Percentiles rank a stretch among this genome's conserved stretches.
phyloP scores from a whole-genome alignment of 1,140 invertebrate genomes.

The Caenorhabditis tropicalis region DNA sequence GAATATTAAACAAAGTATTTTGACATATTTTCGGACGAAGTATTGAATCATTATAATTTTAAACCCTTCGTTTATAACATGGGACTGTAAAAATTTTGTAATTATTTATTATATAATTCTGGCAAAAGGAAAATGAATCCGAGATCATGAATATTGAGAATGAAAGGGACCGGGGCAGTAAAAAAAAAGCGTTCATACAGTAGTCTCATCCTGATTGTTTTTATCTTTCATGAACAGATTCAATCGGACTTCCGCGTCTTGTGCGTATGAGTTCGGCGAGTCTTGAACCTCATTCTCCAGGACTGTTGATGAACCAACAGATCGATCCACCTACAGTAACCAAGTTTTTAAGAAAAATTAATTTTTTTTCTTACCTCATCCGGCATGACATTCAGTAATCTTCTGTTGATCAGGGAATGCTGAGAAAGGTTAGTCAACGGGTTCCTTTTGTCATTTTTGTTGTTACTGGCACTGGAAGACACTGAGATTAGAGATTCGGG shows the following conservation, averaged over 20 bases:
- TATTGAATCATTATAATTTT: too few relatives aligned
- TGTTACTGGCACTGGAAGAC: conserved; percentile 49
- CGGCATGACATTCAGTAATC: conserved; percentile 31
- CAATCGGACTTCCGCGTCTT: conserved; percentile 53
- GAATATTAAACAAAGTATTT: too few relatives aligned
- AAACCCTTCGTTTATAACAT: too few relatives aligned
- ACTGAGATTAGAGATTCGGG: conserved; percentile 28
- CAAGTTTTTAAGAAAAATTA: not conserved
- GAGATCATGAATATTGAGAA: too few relatives aligned
- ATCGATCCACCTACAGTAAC: conserved; percentile 52
- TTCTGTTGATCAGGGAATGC: conserved; percentile 3
- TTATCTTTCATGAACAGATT: conserved; percentile 57
- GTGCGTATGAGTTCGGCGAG: conserved; percentile 49
- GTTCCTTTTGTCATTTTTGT: conserved; percentile 36
- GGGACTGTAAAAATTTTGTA: too few relatives aligned
- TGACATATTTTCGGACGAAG: too few relatives aligned
- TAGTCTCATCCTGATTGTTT: conserved; percentile 47
- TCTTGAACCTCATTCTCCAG: conserved; percentile 55
- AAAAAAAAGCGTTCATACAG: conserved; percentile 1
- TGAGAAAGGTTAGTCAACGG: not conserved
- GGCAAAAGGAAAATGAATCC: too few relatives aligned
- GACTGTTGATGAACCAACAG: conserved; percentile 56
- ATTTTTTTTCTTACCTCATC: conserved; percentile 40
- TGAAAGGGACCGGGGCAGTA: too few relatives aligned
- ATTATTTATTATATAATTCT: too few relatives aligned